Conservation (phyloP, 2,113 vertebrate genomes). For the Hippocampus abdominalis region DNA sequence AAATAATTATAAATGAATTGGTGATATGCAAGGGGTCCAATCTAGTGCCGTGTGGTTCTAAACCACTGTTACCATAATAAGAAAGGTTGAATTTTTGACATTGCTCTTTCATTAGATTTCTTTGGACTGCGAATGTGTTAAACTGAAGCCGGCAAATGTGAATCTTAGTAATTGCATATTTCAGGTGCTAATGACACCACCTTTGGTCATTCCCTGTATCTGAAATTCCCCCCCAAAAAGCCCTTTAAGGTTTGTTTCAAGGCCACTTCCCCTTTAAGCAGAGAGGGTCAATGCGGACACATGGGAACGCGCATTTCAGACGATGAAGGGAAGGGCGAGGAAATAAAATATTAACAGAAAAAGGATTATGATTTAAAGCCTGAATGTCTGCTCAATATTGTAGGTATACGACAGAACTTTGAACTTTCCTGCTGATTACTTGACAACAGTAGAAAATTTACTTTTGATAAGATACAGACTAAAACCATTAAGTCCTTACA, state of each 20-base stretch:
- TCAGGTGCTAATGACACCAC: not conserved
- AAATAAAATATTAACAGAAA: conserved; percentile 64
- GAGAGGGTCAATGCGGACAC: conserved; percentile 47
- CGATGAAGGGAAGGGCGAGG: conserved; percentile 31
- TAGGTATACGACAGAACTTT: conserved; percentile 59
- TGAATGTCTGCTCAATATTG: conserved; percentile 33
- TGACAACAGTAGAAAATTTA: conserved; percentile 27
- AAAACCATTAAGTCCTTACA: not conserved
- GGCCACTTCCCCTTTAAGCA: conserved; percentile 40
- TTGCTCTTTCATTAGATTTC: not conserved
- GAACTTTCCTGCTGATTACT: conserved; percentile 50
- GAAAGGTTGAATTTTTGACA: not conserved
- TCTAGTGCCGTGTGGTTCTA: no score
- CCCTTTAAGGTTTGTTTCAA: not conserved
- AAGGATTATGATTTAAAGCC: conserved; percentile 41
- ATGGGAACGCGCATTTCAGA: conserved; percentile 30
- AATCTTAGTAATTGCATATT: not conserved
- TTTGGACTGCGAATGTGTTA: not conserved
- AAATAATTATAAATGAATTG: no score
- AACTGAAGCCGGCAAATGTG: not conserved
- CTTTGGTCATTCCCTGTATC: not conserved
- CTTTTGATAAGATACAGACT: conserved; percentile 59
- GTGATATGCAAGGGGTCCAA: no score
- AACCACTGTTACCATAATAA: no score
- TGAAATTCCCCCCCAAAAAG: not conserved